Conservation (phyloP, 2,113 vertebrate species). For the Cisticola juncidis region DNA sequence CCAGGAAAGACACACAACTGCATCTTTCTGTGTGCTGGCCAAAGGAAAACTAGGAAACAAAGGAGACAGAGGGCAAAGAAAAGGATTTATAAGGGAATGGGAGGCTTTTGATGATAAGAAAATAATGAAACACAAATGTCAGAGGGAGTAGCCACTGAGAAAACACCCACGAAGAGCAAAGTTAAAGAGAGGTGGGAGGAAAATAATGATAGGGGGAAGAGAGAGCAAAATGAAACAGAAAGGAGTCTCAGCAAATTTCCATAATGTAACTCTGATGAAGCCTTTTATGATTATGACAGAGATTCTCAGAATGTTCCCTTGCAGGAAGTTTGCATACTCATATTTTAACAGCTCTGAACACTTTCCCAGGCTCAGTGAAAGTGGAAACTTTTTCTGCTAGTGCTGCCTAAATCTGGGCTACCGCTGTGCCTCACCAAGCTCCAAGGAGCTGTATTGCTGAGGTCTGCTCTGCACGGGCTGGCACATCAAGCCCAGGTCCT, state of each 20-base stretch:
- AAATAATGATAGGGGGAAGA: background rate
- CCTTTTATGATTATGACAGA: background rate
- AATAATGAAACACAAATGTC: background rate
- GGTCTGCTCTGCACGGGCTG: background rate
- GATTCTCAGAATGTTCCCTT: background rate
- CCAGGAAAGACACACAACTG: background rate
- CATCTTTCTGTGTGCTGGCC: background rate
- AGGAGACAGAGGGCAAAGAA: background rate
- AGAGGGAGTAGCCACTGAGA: background rate
- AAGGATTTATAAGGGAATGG: background rate
- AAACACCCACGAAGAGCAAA: background rate
- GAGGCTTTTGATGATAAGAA: background rate
- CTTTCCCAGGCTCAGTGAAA: background rate
- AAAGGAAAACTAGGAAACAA: background rate
- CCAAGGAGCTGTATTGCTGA: background rate
- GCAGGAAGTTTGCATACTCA: background rate
- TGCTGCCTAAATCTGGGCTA: background rate
- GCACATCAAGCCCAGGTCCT: background rate
- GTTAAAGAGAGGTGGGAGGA: background rate
- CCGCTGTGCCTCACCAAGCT: background rate
- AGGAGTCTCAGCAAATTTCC: slow-evolving; percentile 26
- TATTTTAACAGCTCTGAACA: background rate
- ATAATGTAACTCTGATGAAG: slow-evolving; percentile 31
- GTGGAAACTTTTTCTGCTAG: background rate
- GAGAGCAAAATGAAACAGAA: background rate